A percentile compares a stretch with the other conserved stretches of the same genome.
Evolutionary conservation across 1,140 invertebrate species (phyloP).

Genomic region (Bombus terrestris): DNA sequence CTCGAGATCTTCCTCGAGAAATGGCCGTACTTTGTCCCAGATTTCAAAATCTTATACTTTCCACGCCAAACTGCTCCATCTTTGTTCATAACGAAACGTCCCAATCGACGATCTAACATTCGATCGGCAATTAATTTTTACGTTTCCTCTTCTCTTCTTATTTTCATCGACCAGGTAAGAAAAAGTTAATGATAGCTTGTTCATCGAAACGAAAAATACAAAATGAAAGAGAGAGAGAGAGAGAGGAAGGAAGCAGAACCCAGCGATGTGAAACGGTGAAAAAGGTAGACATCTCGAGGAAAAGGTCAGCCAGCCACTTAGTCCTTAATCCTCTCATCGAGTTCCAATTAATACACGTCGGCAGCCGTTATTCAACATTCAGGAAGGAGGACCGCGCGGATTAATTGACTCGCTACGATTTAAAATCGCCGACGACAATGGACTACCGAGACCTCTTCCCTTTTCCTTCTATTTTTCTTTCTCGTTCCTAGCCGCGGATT

Average conservation of each 20-base stretch:
- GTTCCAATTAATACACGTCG: slow-evolving; percentile 59
- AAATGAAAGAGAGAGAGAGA: not conserved
- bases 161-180: not conserved
- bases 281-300: not conserved
- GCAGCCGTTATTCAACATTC: slow-evolving; percentile 8
- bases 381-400: not conserved
- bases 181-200: not conserved
- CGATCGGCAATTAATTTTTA: not conserved
- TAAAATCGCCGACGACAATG: not conserved
- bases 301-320: slow-evolving; percentile 1
- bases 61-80: not conserved
- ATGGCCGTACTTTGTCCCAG: not conserved
- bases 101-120: not conserved
- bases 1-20: not conserved
- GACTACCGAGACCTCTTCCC: not conserved
- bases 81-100: not conserved
- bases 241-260: not conserved
- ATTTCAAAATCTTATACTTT: not conserved
- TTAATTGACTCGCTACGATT: slow-evolving; percentile 34
- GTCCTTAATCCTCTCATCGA: slow-evolving; percentile 57
- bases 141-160: not conserved
- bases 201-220: not conserved
- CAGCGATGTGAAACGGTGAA: not conserved
- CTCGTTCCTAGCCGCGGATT: not conserved
- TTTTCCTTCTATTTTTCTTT: not conserved